Evolutionary conservation across 2,113 vertebrate species (phyloP).

Genomic region (Psophia crepitans): DNA sequence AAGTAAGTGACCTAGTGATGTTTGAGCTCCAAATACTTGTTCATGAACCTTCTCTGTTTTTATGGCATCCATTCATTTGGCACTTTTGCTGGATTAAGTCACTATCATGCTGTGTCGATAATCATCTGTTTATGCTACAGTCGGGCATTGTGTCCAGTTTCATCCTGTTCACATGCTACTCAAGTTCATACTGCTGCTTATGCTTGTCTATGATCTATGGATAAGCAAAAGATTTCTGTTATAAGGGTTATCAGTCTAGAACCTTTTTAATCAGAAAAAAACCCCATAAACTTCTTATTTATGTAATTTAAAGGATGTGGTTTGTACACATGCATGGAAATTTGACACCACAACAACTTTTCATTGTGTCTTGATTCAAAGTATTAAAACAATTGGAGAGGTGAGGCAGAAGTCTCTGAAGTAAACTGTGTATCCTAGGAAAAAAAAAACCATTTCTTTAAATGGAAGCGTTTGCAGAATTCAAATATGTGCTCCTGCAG

Average conservation of each 20-base stretch:
- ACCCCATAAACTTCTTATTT: neutral
- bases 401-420: neutral
- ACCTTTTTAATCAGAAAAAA: neutral
- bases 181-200: neutral
- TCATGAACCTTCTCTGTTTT: neutral
- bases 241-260: neutral
- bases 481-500: neutral
- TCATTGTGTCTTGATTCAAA: neutral
- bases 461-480: neutral
- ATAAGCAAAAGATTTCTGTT: conserved; percentile 3
- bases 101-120: neutral
- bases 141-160: neutral
- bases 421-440: neutral
- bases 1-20: neutral
- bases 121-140: neutral
- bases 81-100: neutral
- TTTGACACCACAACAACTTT: neutral
- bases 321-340: neutral
- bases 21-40: neutral
- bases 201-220: neutral
- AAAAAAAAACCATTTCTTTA: neutral
- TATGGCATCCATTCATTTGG: neutral
- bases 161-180: neutral
- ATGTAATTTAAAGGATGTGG: neutral
- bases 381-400: neutral